Evolutionary conservation across 2,797 vertebrate genomes (phyloP).

Genomic region (Allochrocebus solatus): DNA sequence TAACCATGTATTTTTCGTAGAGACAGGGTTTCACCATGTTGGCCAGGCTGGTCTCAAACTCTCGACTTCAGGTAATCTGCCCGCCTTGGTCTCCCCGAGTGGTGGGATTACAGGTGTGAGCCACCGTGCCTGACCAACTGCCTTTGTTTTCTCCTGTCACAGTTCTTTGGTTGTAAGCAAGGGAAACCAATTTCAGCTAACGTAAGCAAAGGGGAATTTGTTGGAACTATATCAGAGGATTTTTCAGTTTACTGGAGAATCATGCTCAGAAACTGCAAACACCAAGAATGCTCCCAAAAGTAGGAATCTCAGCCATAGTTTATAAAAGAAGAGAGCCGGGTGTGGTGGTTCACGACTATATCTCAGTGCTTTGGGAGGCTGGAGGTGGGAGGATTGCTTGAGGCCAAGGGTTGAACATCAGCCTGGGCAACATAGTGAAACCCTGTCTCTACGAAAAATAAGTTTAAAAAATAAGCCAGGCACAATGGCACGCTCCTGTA

Average conservation of each 20-base stretch:
- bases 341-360: background rate
- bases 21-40: background rate
- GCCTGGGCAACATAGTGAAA: background rate
- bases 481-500: background rate
- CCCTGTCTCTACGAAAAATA: background rate
- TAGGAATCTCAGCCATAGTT: background rate
- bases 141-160: background rate
- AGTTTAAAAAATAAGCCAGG: background rate
- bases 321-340: background rate
- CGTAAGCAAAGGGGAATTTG: background rate
- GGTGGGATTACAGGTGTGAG: background rate
- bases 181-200: background rate
- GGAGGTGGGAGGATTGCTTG: background rate
- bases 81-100: background rate
- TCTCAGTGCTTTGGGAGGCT: background rate
- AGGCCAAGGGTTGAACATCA: background rate
- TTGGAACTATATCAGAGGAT: background rate
- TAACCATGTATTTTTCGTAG: background rate
- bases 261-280: background rate
- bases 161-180: background rate
- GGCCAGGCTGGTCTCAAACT: background rate
- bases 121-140: background rate
- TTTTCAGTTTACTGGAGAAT: constrained; percentile 17
- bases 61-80: background rate
- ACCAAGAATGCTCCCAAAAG: background rate